Percentiles rank a stretch among this genome's conserved stretches.
Evolutionary conservation across 2,797 vertebrate genomes (phyloP).

Genomic region (Fistularia commersonii): DNA sequence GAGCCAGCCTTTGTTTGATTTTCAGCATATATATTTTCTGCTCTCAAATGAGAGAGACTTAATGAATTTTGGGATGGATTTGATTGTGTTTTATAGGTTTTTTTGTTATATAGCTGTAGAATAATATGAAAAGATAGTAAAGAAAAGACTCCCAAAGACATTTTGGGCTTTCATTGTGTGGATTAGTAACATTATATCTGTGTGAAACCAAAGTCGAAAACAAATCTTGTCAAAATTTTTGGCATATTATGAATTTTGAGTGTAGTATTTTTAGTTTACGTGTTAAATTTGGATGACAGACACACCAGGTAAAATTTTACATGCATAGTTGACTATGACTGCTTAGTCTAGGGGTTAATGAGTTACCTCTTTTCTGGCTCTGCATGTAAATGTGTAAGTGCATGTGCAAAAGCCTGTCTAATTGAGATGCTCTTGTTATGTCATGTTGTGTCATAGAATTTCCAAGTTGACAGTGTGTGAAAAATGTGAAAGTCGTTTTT

Average conservation of each 20-base stretch:
- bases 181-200: too few relatives aligned
- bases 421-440: too few relatives aligned
- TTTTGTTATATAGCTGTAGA: conserved; percentile 8
- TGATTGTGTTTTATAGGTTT: conserved; percentile 22
- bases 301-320: background rate
- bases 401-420: too few relatives aligned
- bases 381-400: too few relatives aligned
- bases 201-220: too few relatives aligned
- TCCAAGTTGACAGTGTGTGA: background rate
- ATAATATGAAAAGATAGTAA: background rate
- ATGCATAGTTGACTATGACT: background rate
- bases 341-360: background rate
- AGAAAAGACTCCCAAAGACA: too few relatives aligned
- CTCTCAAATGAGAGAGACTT: conserved; percentile 7
- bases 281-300: background rate
- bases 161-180: too few relatives aligned
- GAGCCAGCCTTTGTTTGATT: conserved; percentile 30
- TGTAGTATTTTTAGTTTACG: conserved; percentile 4
- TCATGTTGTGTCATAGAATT: too few relatives aligned
- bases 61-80: conserved; percentile 6
- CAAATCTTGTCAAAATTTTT: too few relatives aligned
- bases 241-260: background rate
- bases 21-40: conserved; percentile 46
- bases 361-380: background rate
- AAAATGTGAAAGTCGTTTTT: background rate